These are phyloP conservation scores for Sesia bembeciformis DNA, from an alignment of 2,888 invertebrate species.

Conservation along the genomic window DNA sequence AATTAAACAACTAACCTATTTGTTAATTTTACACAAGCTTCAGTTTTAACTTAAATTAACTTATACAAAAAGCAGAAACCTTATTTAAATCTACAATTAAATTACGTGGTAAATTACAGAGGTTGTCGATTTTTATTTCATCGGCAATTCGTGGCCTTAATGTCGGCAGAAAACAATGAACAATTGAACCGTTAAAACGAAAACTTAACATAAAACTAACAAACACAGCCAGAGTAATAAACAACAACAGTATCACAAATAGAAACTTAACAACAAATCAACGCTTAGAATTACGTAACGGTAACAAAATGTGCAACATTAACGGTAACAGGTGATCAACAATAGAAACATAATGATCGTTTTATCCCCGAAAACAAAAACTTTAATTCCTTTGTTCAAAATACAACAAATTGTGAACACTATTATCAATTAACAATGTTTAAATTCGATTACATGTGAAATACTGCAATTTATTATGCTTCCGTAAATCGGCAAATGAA, in stretches of 20 bases:
- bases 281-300: slow-evolving; percentile 59
- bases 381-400: too few species aligned
- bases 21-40: slow-evolving; percentile 73
- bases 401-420: too few species aligned
- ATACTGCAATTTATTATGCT: too few species aligned
- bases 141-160: slow-evolving; percentile 41
- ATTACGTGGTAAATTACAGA: slow-evolving; percentile 3
- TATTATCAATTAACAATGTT: too few species aligned
- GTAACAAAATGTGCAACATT: slow-evolving; percentile 31
- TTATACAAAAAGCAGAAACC: slow-evolving; percentile 14
- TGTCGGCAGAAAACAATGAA: slow-evolving; percentile 54
- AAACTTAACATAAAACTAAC: slow-evolving; percentile 75
- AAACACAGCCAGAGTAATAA: slow-evolving; percentile 62
- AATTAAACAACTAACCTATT: slow-evolving; percentile 51
- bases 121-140: neutral
- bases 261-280: slow-evolving; percentile 65
- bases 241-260: slow-evolving; percentile 49
- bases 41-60: slow-evolving; percentile 68
- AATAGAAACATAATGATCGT: slow-evolving; percentile 41
- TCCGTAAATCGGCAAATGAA: too few species aligned
- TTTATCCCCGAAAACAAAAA: slow-evolving; percentile 31
- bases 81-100: slow-evolving; percentile 5
- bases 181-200: slow-evolving; percentile 55
- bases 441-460: too few species aligned
- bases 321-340: slow-evolving; percentile 8